Evolutionary conservation across 2,888 invertebrate species (phyloP), one percentile per base, ranked within the genome.

Genomic region (Sinelater perroti): DNA sequence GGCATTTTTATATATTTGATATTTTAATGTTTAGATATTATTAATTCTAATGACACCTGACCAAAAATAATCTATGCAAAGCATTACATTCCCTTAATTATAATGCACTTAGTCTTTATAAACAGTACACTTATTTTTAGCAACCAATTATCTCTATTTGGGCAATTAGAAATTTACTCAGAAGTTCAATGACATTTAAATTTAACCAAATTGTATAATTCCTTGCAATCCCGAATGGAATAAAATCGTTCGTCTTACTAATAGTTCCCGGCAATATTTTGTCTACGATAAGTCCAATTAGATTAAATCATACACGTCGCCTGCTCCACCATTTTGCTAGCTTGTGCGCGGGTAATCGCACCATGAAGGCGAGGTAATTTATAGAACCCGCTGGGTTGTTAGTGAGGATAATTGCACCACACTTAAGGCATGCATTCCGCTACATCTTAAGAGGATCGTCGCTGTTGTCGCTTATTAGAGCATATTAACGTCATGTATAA

Each of bases 391-490:
- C 13, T 18, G n/a, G 21, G 51, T 52, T 40, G 51, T 42, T 52
- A 52, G 18, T 33, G 14, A 42, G 20, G 24, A 42, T 52, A 42
- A 52, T 52, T 52, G 51, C 42, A 8, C 51, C 40, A 31, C 51
- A 42, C 40, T 52, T 52, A 31, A 36, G 24, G 16, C 17, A 52
- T 30, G 40, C 16, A 42, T 30, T 21, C 40, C 17, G 13, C 33
- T 18, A 20, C 40, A 42, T 40, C 40, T 31, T 52, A 42, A 42
- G 45, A 46, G 51, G 40, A 52, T 40, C 51, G 30, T 51, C 38
- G 42, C 40, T 28, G 40, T 51, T 52, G 40, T 42, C 42, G 30
- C 40, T 18, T 18, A 40, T 30, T 51, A 40, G 20, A 40, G 51
- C 42, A 33, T 52, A 52, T 33, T 42, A 49, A 49, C 26, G 36